Base-by-base conservation (phyloP, 2,888 invertebrate species). In the Chorisops tibialis region DNA sequence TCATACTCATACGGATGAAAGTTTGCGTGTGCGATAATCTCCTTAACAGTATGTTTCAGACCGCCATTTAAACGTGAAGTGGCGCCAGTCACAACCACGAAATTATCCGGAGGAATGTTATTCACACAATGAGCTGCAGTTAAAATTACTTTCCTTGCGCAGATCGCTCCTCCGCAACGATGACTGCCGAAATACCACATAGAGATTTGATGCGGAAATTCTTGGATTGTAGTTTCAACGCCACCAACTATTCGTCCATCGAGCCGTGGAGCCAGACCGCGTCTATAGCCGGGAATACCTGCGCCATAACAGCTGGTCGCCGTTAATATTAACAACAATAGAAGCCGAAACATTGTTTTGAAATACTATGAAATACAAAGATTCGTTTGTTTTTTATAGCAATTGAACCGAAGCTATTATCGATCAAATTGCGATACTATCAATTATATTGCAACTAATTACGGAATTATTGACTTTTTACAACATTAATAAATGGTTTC, bases 91-190 rank as follows among this genome's bases (percentile, higher is more conserved):
- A 63, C 67, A 68, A 70, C 63, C 73, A 75, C 75, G 76, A 78
- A 30, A 2, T 16, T 12, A 5, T 6, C 1, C 4, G 51, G 12
- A 6, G 7, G 21, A 12, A 59, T 69, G 4, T 75, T 76, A 22
- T 68, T 60, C 37, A 81, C 71, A 67, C 85, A 86, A 69, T 86
- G 85, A 4, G 85, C 85, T 14, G 85, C 85, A 1, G 85, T 85
- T 1, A 85, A 63, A 4, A 60, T 50, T 5, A 50, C 6, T 11
- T 38, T 12, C 11, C 41, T 3, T 14, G 39, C 50, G 16, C 16
- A 82, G 19, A 86, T 74, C 5, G 81, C 73, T 1, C 82, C 85
- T 1, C 85, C 85, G 67, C 85, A 86, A 0, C 74, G 72, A 66
- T 85, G 84, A 0, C 73, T 68, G 1, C 80, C 81, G 19, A 75